phyloP scores from a whole-genome alignment of 1,140 invertebrate genomes.

The Pristionchus pacificus region DNA sequence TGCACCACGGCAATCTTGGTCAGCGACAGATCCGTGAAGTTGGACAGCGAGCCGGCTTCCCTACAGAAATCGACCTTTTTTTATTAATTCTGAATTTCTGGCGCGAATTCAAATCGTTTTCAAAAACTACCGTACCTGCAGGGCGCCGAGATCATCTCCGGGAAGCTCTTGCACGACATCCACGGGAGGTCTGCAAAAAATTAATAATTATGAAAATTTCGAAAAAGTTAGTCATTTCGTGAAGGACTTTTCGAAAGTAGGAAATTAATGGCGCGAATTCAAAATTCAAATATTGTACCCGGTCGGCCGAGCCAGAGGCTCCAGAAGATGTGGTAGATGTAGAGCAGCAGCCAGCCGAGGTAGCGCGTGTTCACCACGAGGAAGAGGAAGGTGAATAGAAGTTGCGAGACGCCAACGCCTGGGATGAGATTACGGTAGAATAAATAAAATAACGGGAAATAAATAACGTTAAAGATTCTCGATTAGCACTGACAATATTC shows the following conservation, averaged over 20 bases:
- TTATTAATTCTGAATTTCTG: too few relatives aligned
- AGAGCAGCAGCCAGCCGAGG: constrained; percentile 47
- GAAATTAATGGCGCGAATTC: too few relatives aligned
- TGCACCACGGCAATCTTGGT: constrained; percentile 40
- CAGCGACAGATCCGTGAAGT: constrained; percentile 22
- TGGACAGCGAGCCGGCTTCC: constrained; percentile 40
- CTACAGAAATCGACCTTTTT: constrained; percentile 12
- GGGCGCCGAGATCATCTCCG: constrained; percentile 46
- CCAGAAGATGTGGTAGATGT: constrained; percentile 54
- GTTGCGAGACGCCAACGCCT: constrained; percentile 54
- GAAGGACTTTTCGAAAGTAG: too few relatives aligned
- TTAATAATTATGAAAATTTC: too few relatives aligned
- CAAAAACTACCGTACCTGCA: too few relatives aligned
- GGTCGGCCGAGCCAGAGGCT: constrained; percentile 45
- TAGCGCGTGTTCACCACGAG: constrained; percentile 45
- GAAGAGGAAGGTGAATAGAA: constrained; percentile 50
- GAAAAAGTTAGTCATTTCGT: too few relatives aligned
- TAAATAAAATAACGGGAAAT: too few relatives aligned
- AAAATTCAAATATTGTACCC: constrained; percentile 27
- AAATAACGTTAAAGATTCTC: too few relatives aligned
- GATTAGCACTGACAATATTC: too few relatives aligned
- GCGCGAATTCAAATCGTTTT: too few relatives aligned
- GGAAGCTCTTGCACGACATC: constrained; percentile 52
- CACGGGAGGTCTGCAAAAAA: constrained; percentile 47
- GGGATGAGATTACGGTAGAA: too few relatives aligned